A percentile compares a stretch with the other conserved stretches of the same genome.
phyloP scores from a whole-genome alignment of 1,140 invertebrate genomes.

The Rhynchophorus ferrugineus region DNA sequence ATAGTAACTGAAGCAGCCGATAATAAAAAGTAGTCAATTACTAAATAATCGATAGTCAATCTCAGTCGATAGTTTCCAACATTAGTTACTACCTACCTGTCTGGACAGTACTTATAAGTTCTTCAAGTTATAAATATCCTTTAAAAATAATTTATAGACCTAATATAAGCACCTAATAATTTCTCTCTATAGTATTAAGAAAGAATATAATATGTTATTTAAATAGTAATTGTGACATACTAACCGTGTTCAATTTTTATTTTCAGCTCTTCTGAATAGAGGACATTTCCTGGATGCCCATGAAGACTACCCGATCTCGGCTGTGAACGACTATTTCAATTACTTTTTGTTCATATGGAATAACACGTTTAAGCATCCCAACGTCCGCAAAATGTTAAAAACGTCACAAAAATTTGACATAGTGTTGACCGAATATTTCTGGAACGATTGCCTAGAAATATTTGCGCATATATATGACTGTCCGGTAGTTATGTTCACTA shows the following conservation, averaged over 20 bases:
- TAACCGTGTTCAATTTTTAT: neutral
- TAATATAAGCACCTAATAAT: too few relatives aligned
- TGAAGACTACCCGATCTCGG: neutral
- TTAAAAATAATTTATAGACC: too few relatives aligned
- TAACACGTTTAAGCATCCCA: conserved; percentile 14
- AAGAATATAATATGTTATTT: too few relatives aligned
- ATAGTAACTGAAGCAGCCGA: too few relatives aligned
- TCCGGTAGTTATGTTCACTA: conserved; percentile 30
- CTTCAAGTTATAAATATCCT: too few relatives aligned
- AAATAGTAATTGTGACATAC: too few relatives aligned
- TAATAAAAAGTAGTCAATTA: too few relatives aligned
- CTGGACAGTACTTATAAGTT: too few relatives aligned
- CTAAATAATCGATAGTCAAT: too few relatives aligned
- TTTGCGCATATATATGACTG: conserved; percentile 29
- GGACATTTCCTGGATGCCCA: neutral
- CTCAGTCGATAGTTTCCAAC: too few relatives aligned
- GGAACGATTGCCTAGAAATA: conserved; percentile 41
- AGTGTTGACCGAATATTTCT: conserved; percentile 42
- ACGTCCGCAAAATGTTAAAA: conserved; percentile 23
- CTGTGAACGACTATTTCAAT: neutral
- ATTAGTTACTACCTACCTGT: too few relatives aligned
- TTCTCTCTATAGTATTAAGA: too few relatives aligned
- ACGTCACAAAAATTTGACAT: conserved; percentile 41
- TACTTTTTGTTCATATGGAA: neutral
- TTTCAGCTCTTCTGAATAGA: neutral